phyloP scores from a whole-genome alignment of 1,140 invertebrate species.

The Odontomachus brunneus region DNA sequence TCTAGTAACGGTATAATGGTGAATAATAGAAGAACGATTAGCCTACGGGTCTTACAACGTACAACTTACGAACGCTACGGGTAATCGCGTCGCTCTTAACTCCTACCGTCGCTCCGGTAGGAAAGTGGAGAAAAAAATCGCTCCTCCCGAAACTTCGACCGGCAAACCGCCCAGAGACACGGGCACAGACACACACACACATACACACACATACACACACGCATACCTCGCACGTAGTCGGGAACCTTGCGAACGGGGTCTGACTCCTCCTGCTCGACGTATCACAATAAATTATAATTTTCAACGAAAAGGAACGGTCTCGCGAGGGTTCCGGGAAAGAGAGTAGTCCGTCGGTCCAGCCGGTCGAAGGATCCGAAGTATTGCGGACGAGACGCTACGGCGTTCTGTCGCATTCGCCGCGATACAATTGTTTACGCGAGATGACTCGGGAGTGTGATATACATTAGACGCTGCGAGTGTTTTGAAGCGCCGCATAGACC shows the following conservation, averaged over 20 bases:
- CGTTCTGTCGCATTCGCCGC: background rate
- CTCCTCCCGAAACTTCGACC: constrained; percentile 31
- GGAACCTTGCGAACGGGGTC: background rate
- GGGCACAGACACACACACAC: too few relatives aligned
- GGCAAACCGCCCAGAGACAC: background rate
- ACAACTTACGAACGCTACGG: constrained; percentile 64
- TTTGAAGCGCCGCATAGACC: too few relatives aligned
- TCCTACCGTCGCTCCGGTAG: constrained; percentile 54
- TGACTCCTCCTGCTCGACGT: background rate
- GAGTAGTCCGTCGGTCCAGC: constrained; percentile 11
- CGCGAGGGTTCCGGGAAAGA: background rate
- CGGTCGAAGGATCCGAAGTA: constrained; percentile 30
- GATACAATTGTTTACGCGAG: background rate
- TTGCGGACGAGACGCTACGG: background rate
- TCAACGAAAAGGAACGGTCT: constrained; percentile 19
- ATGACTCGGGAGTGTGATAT: too few relatives aligned
- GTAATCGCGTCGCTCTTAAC: constrained; percentile 65
- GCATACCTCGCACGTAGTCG: too few relatives aligned
- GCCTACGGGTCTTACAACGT: constrained; percentile 66
- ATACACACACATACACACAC: too few relatives aligned
- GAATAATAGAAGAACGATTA: constrained; percentile 66
- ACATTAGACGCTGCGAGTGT: too few relatives aligned
- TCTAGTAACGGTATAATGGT: constrained; percentile 65
- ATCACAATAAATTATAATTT: constrained; percentile 52
- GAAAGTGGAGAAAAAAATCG: constrained; percentile 17